A percentile compares a stretch with the other conserved stretches of the same genome.
These are phyloP conservation scores for Xerus rutilus DNA, from an alignment of 2,797 vertebrate genomes.

Conservation along the genomic window DNA sequence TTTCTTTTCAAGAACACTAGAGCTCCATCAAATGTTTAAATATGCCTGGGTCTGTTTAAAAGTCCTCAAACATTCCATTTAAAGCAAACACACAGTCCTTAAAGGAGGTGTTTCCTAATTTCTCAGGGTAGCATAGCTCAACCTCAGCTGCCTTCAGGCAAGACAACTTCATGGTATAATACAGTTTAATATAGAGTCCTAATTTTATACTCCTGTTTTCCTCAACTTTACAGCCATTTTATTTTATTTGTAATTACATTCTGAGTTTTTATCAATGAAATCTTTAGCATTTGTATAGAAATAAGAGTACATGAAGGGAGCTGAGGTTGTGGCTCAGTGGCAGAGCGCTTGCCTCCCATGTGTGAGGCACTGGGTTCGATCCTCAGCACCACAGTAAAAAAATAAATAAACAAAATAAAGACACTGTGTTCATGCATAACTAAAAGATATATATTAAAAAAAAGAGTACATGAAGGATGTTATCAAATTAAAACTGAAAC, in stretches of 20 bases:
- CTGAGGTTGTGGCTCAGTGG: too few relatives aligned
- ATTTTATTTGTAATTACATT: constrained; percentile 60
- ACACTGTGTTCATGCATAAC: too few relatives aligned
- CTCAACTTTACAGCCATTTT: constrained; percentile 10
- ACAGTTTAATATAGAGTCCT: constrained; percentile 1
- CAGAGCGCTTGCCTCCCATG: too few relatives aligned
- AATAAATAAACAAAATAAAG: too few relatives aligned
- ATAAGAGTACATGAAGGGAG: not conserved
- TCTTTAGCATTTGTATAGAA: constrained; percentile 15
- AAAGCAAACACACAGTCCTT: constrained; percentile 43
- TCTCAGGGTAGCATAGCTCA: not conserved
- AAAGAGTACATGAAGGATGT: not conserved
- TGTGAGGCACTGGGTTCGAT: too few relatives aligned
- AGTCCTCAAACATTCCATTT: not conserved
- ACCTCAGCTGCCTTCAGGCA: not conserved
- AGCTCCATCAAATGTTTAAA: not conserved
- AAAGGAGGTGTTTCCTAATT: constrained; percentile 26
- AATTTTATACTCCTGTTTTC: constrained; percentile 20
- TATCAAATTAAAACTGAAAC: constrained; percentile 28
- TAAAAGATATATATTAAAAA: too few relatives aligned
- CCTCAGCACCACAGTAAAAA: too few relatives aligned
- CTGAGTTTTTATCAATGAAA: constrained; percentile 35
- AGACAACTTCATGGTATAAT: not conserved
- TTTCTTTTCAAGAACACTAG: constrained; percentile 24
- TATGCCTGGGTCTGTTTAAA: not conserved